Conservation (phyloP, 2,113 vertebrate species). For the Cyanistes caeruleus region DNA sequence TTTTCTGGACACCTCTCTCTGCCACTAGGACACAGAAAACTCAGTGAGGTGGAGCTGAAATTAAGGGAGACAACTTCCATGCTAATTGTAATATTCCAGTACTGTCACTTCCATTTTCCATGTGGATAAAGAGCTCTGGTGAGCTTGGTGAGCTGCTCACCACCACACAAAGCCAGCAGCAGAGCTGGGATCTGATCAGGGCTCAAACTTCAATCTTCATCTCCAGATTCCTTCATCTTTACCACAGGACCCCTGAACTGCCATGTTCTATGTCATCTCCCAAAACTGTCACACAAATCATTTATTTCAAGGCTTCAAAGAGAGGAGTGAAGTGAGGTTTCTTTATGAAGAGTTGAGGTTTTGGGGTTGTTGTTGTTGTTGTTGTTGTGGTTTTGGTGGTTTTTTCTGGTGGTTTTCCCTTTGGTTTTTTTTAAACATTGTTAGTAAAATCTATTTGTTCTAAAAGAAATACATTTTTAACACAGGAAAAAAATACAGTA, state of each 20-base stretch:
- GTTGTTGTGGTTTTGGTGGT: background rate
- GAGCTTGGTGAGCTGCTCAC: background rate
- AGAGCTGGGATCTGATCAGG: background rate
- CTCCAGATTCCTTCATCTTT: background rate
- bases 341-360: accelerated
- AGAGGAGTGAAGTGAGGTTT: background rate
- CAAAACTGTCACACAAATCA: background rate
- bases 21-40: background rate
- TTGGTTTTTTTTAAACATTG: too few species aligned
- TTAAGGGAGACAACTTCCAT: background rate
- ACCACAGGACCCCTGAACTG: background rate
- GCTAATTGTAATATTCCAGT: background rate
- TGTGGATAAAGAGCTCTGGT: background rate
- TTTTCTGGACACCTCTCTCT: background rate
- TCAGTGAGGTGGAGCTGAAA: background rate
- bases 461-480: background rate
- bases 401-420: accelerated
- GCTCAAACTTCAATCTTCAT: background rate
- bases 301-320: background rate
- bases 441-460: background rate
- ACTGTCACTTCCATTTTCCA: background rate
- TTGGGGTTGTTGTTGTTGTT: background rate
- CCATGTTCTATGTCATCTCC: background rate
- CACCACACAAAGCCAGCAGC: background rate
- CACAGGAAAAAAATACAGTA: background rate